phyloP scores from a whole-genome alignment of 1,140 invertebrate genomes.

The Pinna nobilis region DNA sequence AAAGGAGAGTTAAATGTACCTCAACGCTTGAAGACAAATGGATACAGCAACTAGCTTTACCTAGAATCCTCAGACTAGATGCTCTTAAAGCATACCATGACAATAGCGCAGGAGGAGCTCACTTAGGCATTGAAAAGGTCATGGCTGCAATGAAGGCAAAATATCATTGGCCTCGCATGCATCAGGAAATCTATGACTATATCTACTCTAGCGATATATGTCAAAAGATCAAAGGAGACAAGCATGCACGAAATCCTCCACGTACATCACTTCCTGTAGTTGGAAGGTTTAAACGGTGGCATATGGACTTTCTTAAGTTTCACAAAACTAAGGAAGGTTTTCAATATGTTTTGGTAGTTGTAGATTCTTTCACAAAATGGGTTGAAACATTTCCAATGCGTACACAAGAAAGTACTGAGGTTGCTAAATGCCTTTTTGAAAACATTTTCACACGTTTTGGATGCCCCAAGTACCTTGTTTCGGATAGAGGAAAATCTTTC shows the following conservation, averaged over 20 bases:
- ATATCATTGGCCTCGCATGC: constrained; percentile 36
- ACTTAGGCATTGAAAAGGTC: constrained; percentile 26
- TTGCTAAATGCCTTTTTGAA: constrained; percentile 34
- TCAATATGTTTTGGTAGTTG: constrained; percentile 2
- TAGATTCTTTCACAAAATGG: constrained; percentile 22
- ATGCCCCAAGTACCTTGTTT: not conserved
- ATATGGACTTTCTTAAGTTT: constrained; percentile 24
- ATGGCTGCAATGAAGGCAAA: constrained; percentile 1
- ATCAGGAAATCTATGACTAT: constrained; percentile 30
- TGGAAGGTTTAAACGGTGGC: not conserved
- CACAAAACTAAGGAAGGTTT: constrained; percentile 16
- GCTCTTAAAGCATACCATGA: constrained; percentile 35
- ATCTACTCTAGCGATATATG: constrained; percentile 26
- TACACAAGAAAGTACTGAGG: constrained; percentile 34
- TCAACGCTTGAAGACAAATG: constrained; percentile 2
- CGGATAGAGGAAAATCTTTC: constrained; percentile 17
- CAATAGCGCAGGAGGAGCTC: constrained; percentile 30
- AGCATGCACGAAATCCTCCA: not conserved
- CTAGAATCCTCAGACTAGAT: constrained; percentile 20
- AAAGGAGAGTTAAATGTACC: constrained; percentile 14
- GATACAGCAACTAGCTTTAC: constrained; percentile 32
- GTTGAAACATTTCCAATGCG: constrained; percentile 13
- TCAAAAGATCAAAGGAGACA: constrained; percentile 21
- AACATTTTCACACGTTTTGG: constrained; percentile 44
- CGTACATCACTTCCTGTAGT: constrained; percentile 18